A percentile compares a stretch with the other conserved stretches of the same genome.
These are phyloP conservation scores for Macrophya alboannulata DNA, from an alignment of 2,888 invertebrate genomes.

Conservation along the genomic window DNA sequence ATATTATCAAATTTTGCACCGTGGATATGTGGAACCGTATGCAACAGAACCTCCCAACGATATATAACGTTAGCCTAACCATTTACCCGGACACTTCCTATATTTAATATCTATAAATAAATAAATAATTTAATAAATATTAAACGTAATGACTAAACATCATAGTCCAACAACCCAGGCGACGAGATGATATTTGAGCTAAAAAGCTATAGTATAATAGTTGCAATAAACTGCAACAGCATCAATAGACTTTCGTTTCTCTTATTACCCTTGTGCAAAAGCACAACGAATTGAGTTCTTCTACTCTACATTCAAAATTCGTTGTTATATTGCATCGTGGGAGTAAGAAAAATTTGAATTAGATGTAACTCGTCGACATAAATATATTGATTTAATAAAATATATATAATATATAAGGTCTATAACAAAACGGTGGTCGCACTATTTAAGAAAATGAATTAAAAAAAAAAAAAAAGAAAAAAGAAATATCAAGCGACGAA, in stretches of 20 bases:
- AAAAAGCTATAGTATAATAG: conserved; percentile 22
- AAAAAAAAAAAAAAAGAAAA: neutral
- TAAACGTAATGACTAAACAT: conserved; percentile 55
- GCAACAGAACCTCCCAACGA: conserved; percentile 56
- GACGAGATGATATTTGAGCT: conserved; percentile 53
- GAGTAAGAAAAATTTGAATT: neutral
- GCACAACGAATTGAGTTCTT: neutral
- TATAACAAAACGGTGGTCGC: conserved; percentile 17
- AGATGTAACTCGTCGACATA: conserved; percentile 35
- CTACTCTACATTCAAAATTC: neutral
- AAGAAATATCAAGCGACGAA: conserved; percentile 19
- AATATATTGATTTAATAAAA: conserved; percentile 7
- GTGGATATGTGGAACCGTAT: conserved; percentile 49
- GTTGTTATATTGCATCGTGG: neutral
- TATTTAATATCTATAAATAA: conserved; percentile 17
- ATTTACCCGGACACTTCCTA: conserved; percentile 52
- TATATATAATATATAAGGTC: conserved; percentile 40
- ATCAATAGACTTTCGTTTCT: conserved; percentile 27
- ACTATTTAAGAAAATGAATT: neutral
- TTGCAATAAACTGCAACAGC: conserved; percentile 21
- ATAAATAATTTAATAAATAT: conserved; percentile 49
- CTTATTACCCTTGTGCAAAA: neutral
- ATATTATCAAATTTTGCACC: conserved; percentile 47
- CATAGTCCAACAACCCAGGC: conserved; percentile 47
- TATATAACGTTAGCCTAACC: conserved; percentile 50